Evolutionary conservation across 64 coral and sea anemone genomes (phyloP).

Genomic region (Anthopleura sola): DNA sequence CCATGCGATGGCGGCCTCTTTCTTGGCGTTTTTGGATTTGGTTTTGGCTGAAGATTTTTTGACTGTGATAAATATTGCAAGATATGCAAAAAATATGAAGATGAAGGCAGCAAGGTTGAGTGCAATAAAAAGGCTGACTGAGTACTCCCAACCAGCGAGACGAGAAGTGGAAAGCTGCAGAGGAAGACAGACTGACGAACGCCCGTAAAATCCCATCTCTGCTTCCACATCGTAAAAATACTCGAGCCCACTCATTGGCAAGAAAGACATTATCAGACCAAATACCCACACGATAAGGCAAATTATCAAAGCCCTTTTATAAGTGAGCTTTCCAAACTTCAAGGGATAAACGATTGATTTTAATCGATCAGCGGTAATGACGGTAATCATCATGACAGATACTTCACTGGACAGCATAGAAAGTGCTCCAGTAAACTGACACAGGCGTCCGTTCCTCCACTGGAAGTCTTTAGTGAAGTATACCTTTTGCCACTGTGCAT

Average conservation of each 20-base stretch:
- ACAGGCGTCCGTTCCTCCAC: conserved; percentile 35
- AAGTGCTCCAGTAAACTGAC: conserved; percentile 32
- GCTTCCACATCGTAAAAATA: conserved; percentile 39
- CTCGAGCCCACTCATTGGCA: conserved; percentile 17
- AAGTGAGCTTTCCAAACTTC: conserved; percentile 5
- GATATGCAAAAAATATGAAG: conserved; percentile 46
- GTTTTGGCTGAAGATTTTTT: not conserved
- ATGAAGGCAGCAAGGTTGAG: conserved; percentile 49
- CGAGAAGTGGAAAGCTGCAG: conserved; percentile 42
- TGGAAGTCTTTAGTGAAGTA: conserved; percentile 52
- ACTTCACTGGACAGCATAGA: conserved; percentile 57
- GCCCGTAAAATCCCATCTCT: conserved; percentile 42
- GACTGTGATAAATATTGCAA: conserved; percentile 31
- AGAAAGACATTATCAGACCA: conserved; percentile 23
- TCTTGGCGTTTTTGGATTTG: conserved; percentile 38
- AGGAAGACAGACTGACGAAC: conserved; percentile 61
- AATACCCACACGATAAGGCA: conserved; percentile 1
- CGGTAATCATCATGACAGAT: conserved; percentile 45
- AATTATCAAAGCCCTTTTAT: not conserved
- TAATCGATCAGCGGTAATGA: conserved; percentile 56
- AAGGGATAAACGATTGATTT: conserved; percentile 51
- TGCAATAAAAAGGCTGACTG: conserved; percentile 30
- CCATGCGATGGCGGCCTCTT: conserved; percentile 28
- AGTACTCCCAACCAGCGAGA: conserved; percentile 51
- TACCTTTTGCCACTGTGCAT: conserved; percentile 55